phyloP scores from a whole-genome alignment of 2,113 vertebrate species.

The Sakesphorus luctuosus region DNA sequence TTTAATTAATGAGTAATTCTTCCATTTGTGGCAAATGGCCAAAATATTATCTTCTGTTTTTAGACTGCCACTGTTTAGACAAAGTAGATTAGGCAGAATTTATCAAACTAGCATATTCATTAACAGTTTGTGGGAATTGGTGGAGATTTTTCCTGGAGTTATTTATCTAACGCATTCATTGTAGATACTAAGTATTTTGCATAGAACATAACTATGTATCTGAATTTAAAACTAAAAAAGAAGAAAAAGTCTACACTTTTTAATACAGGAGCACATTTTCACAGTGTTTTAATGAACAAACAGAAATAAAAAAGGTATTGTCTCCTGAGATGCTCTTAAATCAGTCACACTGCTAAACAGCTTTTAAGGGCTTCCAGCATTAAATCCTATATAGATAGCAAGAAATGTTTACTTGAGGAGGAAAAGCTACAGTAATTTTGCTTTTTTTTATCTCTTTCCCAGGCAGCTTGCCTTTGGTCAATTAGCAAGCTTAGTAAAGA shows the following conservation, averaged over 20 bases:
- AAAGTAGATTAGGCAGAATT: constrained; percentile 54
- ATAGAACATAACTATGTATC: not conserved
- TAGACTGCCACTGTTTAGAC: constrained; percentile 43
- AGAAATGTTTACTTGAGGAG: constrained; percentile 20
- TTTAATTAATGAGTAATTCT: constrained; percentile 73
- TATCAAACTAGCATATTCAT: constrained; percentile 46
- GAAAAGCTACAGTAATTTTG: constrained; percentile 9
- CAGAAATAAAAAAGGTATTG: constrained; percentile 19
- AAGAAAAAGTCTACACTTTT: not conserved
- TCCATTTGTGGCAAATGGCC: constrained; percentile 66
- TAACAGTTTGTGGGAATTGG: constrained; percentile 36
- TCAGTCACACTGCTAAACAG: constrained; percentile 7
- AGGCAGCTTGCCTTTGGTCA: constrained; percentile 25
- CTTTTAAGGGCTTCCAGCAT: constrained; percentile 50
- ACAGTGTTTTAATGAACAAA: constrained; percentile 30
- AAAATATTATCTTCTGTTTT: constrained; percentile 62
- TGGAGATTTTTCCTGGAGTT: constrained; percentile 50
- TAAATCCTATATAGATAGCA: constrained; percentile 13
- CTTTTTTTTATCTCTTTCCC: constrained; percentile 16
- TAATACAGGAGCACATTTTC: not conserved
- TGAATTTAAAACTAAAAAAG: not conserved
- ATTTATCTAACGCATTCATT: constrained; percentile 19
- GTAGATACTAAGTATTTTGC: constrained; percentile 33
- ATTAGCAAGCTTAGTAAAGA: constrained; percentile 23
- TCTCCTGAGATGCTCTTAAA: constrained; percentile 49